Base-by-base conservation (phyloP, 1,140 invertebrate genomes). In the Plectus sambesii region DNA sequence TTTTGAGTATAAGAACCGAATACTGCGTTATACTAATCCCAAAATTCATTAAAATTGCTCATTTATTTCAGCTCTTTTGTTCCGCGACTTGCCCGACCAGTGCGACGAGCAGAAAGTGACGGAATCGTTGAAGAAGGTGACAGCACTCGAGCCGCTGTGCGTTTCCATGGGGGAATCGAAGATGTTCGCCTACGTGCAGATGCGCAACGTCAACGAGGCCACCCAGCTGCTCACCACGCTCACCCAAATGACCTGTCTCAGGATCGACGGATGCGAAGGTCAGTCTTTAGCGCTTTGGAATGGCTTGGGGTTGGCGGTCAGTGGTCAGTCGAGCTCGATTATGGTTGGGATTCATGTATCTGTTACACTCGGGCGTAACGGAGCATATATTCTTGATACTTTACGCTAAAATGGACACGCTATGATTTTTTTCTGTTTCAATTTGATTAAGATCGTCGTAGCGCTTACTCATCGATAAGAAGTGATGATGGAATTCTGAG, bases 81-180 rank as follows among this genome's bases (percentile, higher is more conserved):
- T 93, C 47, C 77, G 85, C 47, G 85, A 85, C 61, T 70, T 93
- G 45, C 85, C 89, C 67, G 79, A 82, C 0, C 59, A 85, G 19
- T 83, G 84, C 2, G 87, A 82, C 1, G 86, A 92, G 72, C 84
- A 88, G 65, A 79, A 78, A 15, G 80, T 88, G 5, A 70, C 85
- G 35, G 77, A 80, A 50, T 78, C 79, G 3, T 76, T 92, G 48
- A 60, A 63, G 5, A 77, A 72, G 45, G 51, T 74, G 5, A 72
- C 75, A 9, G 75, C 70, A 30, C 76, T 79, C 62, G 81, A 73
- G 37, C 83, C 80, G 46, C 81, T 79, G 19, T 87, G 83, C 59
- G 80, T 88, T 22, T 76, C 81, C 22, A 81, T 92, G 24, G 81
- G 83, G 8, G 80, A 81, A 0, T 88, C 87, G 0, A 70, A 81